Evolutionary conservation across 2,888 invertebrate genomes (phyloP).

Genomic region (Caenorhabditis virilis): DNA sequence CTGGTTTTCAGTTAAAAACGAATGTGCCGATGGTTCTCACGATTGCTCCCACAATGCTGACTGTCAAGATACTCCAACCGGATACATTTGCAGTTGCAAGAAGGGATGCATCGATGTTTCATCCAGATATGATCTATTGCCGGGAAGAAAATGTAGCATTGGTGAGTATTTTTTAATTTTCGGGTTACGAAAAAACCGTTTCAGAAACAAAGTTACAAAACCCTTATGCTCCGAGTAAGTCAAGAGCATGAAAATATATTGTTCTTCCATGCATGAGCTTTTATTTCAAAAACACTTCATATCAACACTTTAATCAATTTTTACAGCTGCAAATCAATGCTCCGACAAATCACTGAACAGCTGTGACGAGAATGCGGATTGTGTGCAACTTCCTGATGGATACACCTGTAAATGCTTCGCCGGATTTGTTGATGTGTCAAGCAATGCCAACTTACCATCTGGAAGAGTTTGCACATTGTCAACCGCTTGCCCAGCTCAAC

Average conservation of each 20-base stretch:
- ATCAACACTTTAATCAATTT: neutral
- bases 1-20: constrained; percentile 50
- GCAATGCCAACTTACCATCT: constrained; percentile 64
- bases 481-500: constrained; percentile 62
- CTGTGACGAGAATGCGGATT: constrained; percentile 69
- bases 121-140: constrained; percentile 51
- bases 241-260: too few relatives aligned
- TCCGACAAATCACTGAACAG: constrained; percentile 59
- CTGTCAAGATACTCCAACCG: constrained; percentile 54
- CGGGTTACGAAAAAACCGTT: too few relatives aligned
- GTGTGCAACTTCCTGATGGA: constrained; percentile 66
- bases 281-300: too few relatives aligned
- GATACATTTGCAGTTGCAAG: constrained; percentile 54
- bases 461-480: constrained; percentile 69
- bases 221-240: too few relatives aligned
- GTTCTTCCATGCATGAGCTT: neutral
- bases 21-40: constrained; percentile 59
- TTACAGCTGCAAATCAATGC: constrained; percentile 48
- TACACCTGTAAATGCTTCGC: constrained; percentile 67
- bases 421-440: constrained; percentile 68
- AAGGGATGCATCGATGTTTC: constrained; percentile 58
- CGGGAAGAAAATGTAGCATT: constrained; percentile 55
- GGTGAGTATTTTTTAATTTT: too few relatives aligned
- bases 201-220: too few relatives aligned
- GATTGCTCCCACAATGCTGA: constrained; percentile 58